Conservation (phyloP, 2,888 invertebrate genomes). For the Melanotus villosus region DNA sequence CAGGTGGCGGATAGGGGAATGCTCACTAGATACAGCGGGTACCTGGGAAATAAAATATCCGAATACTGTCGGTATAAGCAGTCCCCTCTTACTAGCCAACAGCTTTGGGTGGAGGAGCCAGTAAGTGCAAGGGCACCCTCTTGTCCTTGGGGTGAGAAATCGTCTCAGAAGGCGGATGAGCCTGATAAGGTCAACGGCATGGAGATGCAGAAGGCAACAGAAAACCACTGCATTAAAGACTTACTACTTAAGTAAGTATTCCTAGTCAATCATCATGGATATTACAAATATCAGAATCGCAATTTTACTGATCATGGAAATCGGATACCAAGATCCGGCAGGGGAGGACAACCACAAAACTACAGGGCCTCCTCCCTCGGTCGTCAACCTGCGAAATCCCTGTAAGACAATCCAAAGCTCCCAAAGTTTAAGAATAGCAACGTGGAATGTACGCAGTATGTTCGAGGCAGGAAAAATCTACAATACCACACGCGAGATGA, state of each 20-base stretch:
- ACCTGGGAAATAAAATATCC: conserved; percentile 7
- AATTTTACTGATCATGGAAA: too few relatives aligned
- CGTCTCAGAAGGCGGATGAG: neutral
- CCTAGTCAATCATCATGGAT: neutral
- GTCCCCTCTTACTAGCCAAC: neutral
- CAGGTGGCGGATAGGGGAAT: conserved; percentile 18
- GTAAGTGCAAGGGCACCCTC: neutral
- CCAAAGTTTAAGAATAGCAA: too few relatives aligned
- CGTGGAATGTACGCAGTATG: too few relatives aligned
- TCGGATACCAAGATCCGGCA: too few relatives aligned
- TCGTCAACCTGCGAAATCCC: too few relatives aligned
- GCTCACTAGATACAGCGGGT: conserved; percentile 15
- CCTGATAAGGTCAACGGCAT: neutral
- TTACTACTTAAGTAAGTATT: neutral
- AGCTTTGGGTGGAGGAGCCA: neutral
- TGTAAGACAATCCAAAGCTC: too few relatives aligned
- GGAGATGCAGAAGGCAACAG: neutral
- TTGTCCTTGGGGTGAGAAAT: neutral
- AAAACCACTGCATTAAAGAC: neutral
- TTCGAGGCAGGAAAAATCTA: too few relatives aligned
- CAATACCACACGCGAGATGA: too few relatives aligned
- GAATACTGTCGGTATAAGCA: neutral
- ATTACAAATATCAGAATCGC: too few relatives aligned
- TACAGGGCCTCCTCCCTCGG: too few relatives aligned
- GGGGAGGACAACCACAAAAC: too few relatives aligned